These are phyloP conservation scores for Channa maculata DNA, from an alignment of 2,113 vertebrate species.

Conservation along the genomic window DNA sequence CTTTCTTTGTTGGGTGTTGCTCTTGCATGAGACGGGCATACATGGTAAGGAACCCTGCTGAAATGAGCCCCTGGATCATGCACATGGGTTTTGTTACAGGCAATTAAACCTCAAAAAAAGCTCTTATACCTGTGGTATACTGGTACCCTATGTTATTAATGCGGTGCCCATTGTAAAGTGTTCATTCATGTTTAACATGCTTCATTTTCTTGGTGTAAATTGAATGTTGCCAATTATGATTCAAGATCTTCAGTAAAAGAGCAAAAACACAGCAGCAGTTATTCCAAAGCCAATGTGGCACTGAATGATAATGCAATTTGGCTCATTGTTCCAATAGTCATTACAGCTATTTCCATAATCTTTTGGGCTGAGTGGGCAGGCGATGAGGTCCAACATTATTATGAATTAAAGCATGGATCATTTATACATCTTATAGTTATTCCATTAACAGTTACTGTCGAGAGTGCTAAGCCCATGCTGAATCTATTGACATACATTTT, in stretches of 20 bases:
- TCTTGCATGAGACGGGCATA: slow-evolving; percentile 13
- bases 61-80: not conserved
- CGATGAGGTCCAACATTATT: slow-evolving; percentile 74
- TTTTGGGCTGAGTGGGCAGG: slow-evolving; percentile 76
- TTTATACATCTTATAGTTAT: slow-evolving; percentile 73
- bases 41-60: not conserved
- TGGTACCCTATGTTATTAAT: slow-evolving; percentile 33
- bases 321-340: slow-evolving; percentile 76
- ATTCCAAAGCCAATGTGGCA: slow-evolving; percentile 50
- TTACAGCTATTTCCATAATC: slow-evolving; percentile 75
- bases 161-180: not conserved
- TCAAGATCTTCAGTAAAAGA: slow-evolving; percentile 49
- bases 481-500: slow-evolving; percentile 69
- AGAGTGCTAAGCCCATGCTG: slow-evolving; percentile 55
- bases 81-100: slow-evolving; percentile 19
- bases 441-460: slow-evolving; percentile 67
- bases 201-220: slow-evolving; percentile 46
- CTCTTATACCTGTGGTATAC: slow-evolving; percentile 16
- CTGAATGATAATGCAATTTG: slow-evolving; percentile 76
- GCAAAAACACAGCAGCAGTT: slow-evolving; percentile 31
- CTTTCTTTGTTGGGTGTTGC: slow-evolving; percentile 40
- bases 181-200: slow-evolving; percentile 24
- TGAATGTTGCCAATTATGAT: slow-evolving; percentile 46
- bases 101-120: slow-evolving; percentile 18
- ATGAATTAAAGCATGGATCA: slow-evolving; percentile 74